A percentile compares a stretch with the other conserved stretches of the same genome.
phyloP scores from a whole-genome alignment of 2,888 invertebrate species.

The Limnephilus rhombicus region DNA sequence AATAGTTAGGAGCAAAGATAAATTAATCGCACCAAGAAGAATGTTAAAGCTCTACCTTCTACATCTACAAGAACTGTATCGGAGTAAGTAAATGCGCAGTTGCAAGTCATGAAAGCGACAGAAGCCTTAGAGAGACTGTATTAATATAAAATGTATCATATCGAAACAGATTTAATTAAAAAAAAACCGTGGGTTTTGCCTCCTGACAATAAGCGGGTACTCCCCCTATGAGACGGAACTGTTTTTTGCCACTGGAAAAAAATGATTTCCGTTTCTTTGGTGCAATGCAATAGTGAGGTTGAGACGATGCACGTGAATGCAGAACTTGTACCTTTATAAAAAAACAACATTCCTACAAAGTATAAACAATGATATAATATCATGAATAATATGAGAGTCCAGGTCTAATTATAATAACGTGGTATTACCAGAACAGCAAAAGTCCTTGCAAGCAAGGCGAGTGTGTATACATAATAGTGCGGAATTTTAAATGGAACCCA shows the following conservation, averaged over 20 bases:
- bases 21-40: background rate
- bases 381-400: background rate
- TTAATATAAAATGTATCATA: background rate
- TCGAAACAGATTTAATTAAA: background rate
- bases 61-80: background rate
- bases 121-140: background rate
- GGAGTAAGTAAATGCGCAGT: background rate
- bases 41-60: background rate
- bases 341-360: background rate
- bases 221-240: background rate
- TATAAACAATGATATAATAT: background rate
- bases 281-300: background rate
- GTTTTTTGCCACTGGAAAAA: background rate
- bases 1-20: background rate
- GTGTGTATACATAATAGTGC: background rate
- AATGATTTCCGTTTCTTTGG: background rate
- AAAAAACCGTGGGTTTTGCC: background rate
- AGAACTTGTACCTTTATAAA: background rate
- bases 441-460: background rate
- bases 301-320: background rate
- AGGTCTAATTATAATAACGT: background rate
- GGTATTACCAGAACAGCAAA: background rate
- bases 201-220: background rate
- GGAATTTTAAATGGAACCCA: no score
- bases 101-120: background rate